Conservation (phyloP, 2,888 invertebrate genomes). For the Leptodirus hochenwartii region DNA sequence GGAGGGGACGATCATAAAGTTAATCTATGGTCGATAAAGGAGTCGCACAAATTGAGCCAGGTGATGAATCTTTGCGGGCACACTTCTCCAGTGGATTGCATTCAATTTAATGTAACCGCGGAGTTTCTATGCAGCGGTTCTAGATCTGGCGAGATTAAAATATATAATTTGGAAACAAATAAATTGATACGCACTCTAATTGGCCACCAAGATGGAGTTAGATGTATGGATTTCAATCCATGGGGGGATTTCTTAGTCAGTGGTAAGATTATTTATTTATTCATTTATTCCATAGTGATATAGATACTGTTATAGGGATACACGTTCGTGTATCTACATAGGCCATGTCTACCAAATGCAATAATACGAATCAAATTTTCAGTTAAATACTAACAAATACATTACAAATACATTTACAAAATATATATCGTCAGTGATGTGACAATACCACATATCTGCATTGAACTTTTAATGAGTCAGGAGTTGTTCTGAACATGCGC, state of each 20-base stretch:
- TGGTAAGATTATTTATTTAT: no score
- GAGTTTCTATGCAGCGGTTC: constrained; percentile 92
- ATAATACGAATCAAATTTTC: no score
- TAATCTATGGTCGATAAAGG: constrained; percentile 92
- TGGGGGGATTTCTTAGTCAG: constrained; percentile 89
- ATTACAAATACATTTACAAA: no score
- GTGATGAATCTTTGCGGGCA: constrained; percentile 93
- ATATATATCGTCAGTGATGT: no score
- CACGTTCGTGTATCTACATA: no score
- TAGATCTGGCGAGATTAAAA: constrained; percentile 80
- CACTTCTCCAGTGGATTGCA: constrained; percentile 85
- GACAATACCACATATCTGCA: no score
- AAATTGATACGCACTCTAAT: constrained; percentile 81
- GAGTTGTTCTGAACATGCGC: no score
- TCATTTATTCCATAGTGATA: no score
- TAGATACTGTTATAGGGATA: no score
- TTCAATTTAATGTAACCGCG: constrained; percentile 85
- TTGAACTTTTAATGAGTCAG: no score
- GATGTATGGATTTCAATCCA: constrained; percentile 87
- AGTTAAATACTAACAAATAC: no score
- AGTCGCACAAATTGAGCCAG: constrained; percentile 87
- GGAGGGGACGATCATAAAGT: constrained; percentile 96
- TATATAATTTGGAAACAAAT: constrained; percentile 91
- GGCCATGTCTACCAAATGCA: no score
- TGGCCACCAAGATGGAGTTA: constrained; percentile 72